A percentile compares a stretch with the other conserved stretches of the same genome.
Evolutionary conservation across 1,140 invertebrate species (phyloP).

Genomic region (Arion vulgaris): DNA sequence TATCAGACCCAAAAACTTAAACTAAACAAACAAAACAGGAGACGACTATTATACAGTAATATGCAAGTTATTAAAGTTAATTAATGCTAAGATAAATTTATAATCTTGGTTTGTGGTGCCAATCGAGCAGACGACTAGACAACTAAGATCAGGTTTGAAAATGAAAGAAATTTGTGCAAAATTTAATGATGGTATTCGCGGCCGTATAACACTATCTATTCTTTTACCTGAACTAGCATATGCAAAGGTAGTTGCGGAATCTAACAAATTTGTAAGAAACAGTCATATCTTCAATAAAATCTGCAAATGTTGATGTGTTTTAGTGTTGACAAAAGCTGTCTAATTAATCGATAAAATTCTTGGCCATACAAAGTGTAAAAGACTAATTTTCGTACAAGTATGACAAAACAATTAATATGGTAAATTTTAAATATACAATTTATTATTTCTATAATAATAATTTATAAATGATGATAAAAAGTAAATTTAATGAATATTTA

Average conservation of each 20-base stretch:
- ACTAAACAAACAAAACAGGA: not conserved
- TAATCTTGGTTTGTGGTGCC: too few relatives aligned
- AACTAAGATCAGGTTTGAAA: not conserved
- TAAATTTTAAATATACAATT: not conserved
- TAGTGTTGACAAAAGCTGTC: constrained; percentile 39
- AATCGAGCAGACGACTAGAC: not conserved
- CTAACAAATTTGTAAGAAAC: not conserved
- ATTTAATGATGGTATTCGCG: not conserved
- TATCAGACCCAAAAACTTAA: not conserved
- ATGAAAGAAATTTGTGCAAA: not conserved
- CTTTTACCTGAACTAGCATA: too few relatives aligned
- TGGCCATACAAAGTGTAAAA: constrained; percentile 31
- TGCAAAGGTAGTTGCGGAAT: not conserved
- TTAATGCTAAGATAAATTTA: too few relatives aligned
- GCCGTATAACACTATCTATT: not conserved
- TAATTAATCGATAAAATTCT: constrained; percentile 44
- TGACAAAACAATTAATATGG: constrained; percentile 9
- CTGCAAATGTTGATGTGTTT: constrained; percentile 19
- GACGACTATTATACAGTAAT: not conserved
- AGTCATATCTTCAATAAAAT: not conserved
- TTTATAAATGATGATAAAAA: not conserved
- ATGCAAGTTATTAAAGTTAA: not conserved
- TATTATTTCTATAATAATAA: not conserved
- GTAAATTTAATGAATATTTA: not conserved
- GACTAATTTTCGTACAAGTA: not conserved